Base-by-base conservation (phyloP, 1,140 invertebrate species). In the Apis florea region DNA sequence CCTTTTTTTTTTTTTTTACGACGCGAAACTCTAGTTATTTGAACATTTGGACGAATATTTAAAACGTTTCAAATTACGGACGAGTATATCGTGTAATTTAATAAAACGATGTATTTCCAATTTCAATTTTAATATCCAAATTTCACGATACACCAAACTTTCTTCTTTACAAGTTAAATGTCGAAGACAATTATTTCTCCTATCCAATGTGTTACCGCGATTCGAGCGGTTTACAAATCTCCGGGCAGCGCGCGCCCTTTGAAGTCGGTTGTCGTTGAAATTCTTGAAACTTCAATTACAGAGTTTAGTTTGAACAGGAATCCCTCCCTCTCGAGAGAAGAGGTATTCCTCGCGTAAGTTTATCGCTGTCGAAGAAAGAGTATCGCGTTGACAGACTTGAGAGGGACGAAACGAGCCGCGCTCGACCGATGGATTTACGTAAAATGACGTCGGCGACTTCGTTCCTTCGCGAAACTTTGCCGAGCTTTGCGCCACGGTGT, bases 341-440 rank as follows among this genome's bases (percentile, higher is more conserved):
- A 63, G 77, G 19, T 47, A 79, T 85, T 79, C 71, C 69, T 26
- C 51, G 61, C 1, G 53, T 26, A 79, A 70, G 79, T 85, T 73
- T 26, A 61, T 82, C 61, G 49, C n/a, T 21, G n/a, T 21, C 24
- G 51, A 31, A n/a, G 70, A 72, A 72, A 73, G 70, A 66, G 70
- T 80, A 64, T 80, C 78, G 21, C 78, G 49, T 66, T 64, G 69
- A 80, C 58, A 80, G 61, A 63, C 51, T 66, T 24, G 3, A 47
- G 68, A 66, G 73, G 63, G 47, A 40, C 73, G 67, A 72, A 58
- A 58, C 70, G 69, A 82, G 79, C 68, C n/a, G 51, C 79, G 56
- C 79, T 73, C 59, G 78, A 51, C 56, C 63, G 78, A 74, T 58
- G 63, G 79, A 70, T 85, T 85, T 82, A 85, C 83, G 83, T 51